phyloP scores from a whole-genome alignment of 2,888 invertebrate genomes.

The Meteorus cinctellus region DNA sequence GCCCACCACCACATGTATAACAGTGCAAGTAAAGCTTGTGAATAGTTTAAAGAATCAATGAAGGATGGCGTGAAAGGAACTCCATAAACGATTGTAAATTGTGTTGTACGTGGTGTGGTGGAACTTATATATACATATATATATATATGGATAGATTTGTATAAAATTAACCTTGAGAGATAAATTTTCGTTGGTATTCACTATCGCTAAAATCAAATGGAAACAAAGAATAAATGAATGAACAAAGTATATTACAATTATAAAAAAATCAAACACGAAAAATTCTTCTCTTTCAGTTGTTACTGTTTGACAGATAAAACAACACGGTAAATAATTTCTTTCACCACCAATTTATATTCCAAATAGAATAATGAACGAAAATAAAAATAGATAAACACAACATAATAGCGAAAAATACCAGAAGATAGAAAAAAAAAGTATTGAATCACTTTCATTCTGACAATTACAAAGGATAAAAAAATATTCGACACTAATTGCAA shows the following conservation, averaged over 20 bases:
- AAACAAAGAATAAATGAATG: neutral
- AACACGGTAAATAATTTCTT: too few relatives aligned
- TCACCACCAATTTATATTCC: too few relatives aligned
- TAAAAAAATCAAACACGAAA: too few relatives aligned
- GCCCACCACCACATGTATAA: conserved; percentile 10
- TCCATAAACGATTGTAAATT: conserved; percentile 22
- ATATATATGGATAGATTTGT: neutral
- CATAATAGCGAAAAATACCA: neutral
- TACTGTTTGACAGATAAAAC: too few relatives aligned
- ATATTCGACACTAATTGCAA: conserved; percentile 19
- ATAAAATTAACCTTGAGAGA: neutral
- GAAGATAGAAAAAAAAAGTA: neutral
- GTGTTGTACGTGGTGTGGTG: neutral
- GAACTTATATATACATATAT: conserved; percentile 3
- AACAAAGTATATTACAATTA: too few relatives aligned
- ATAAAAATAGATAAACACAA: neutral
- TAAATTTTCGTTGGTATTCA: too few relatives aligned
- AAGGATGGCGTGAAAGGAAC: conserved; percentile 44
- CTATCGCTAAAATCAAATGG: neutral
- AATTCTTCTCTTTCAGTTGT: too few relatives aligned
- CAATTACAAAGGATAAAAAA: neutral
- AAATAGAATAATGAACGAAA: neutral
- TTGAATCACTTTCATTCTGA: neutral
- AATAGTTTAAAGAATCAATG: conserved; percentile 43
- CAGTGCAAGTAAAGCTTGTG: conserved; percentile 8